A percentile compares a stretch with the other conserved stretches of the same genome.
phyloP scores from a whole-genome alignment of 2,113 vertebrate species.

The Nannospalax galili region DNA sequence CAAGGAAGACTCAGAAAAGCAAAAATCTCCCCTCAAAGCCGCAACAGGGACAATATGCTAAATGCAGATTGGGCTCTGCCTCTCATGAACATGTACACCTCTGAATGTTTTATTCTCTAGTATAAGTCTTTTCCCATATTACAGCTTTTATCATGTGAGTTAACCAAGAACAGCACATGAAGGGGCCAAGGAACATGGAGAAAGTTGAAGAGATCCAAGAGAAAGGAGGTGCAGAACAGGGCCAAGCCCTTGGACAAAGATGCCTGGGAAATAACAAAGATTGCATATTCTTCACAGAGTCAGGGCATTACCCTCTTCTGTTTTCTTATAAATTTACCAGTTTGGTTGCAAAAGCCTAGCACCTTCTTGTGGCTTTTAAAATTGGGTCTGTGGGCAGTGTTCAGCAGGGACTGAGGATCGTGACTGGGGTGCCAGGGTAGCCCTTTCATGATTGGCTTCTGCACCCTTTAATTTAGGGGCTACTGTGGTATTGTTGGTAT shows the following conservation, averaged over 20 bases:
- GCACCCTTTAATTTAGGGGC: conserved; percentile 68
- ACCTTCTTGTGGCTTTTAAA: conserved; percentile 57
- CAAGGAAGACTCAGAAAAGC: not conserved
- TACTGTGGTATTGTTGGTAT: conserved; percentile 59
- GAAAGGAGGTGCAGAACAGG: too few species aligned
- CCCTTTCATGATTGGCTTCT: not conserved
- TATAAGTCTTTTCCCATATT: not conserved
- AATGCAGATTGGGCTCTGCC: not conserved
- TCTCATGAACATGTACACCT: accelerated
- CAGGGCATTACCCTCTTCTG: not conserved
- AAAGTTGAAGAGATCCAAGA: not conserved
- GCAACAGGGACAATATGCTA: not conserved
- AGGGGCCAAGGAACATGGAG: too few species aligned
- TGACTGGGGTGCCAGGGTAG: not conserved
- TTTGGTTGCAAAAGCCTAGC: not conserved
- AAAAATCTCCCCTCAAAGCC: not conserved
- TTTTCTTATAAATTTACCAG: conserved; percentile 12
- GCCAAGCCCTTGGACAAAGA: not conserved
- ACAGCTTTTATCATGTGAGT: not conserved
- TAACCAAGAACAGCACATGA: not conserved
- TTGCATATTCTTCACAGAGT: not conserved
- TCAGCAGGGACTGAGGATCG: not conserved
- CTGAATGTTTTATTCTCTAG: accelerated
- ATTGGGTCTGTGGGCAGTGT: not conserved
- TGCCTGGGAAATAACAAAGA: not conserved